These are phyloP conservation scores for Brienomyrus longianalis DNA, from an alignment of 2,113 vertebrate species.

Conservation along the genomic window DNA sequence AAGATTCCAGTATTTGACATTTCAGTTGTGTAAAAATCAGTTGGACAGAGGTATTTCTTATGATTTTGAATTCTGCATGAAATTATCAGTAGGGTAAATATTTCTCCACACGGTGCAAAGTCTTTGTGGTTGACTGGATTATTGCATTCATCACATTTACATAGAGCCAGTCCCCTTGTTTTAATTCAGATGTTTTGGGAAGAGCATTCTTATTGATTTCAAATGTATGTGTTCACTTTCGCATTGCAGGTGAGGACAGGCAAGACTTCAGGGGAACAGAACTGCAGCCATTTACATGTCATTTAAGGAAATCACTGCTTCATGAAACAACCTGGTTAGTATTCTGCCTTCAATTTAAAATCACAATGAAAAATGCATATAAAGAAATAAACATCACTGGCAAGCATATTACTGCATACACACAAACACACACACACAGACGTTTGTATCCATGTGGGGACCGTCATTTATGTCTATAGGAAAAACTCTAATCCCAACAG, in stretches of 20 bases:
- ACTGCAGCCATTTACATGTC: not conserved
- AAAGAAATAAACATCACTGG: not conserved
- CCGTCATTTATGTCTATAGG: not conserved
- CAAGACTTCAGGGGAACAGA: not conserved
- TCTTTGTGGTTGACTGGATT: conserved; percentile 8
- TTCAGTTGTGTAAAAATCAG: not conserved
- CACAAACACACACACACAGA: not conserved
- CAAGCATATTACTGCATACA: not conserved
- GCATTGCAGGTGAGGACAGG: not conserved
- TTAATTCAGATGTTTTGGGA: conserved; percentile 9
- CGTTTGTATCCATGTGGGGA: not conserved
- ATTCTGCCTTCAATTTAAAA: not conserved
- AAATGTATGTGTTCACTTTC: not conserved
- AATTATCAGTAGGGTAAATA: conserved; percentile 10
- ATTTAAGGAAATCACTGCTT: conserved; percentile 6
- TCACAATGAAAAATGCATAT: not conserved
- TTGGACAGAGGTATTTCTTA: not conserved
- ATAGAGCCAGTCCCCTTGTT: not conserved
- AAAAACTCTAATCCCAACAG: not conserved
- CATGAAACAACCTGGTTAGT: not conserved
- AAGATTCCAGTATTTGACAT: not conserved
- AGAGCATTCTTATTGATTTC: not conserved
- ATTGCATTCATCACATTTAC: conserved; percentile 1
- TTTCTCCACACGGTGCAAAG: not conserved
- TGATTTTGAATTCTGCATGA: not conserved